Conservation (phyloP, 2,113 vertebrate species). For the Mesitornis unicolor region DNA sequence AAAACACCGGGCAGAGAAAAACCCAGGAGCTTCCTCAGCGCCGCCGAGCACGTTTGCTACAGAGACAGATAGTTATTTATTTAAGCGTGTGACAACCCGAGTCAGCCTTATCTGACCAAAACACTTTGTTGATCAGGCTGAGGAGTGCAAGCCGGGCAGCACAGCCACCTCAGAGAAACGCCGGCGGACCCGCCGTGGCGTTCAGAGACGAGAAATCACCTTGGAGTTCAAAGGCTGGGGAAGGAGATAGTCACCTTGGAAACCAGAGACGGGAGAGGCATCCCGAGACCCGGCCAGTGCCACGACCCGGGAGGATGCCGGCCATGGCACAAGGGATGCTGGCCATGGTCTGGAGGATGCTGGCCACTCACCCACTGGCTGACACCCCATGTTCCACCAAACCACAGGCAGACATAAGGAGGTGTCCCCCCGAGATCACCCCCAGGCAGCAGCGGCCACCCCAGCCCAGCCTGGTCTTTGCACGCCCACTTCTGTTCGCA, state of each 20-base stretch:
- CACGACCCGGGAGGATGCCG: neutral
- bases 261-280: too few species aligned
- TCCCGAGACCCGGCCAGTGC: too few species aligned
- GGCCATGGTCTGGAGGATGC: neutral
- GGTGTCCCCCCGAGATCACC: neutral
- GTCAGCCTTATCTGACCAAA: conserved; percentile 32
- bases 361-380: fast-evolving
- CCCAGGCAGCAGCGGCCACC: too few species aligned
- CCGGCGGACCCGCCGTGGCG: neutral
- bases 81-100: neutral
- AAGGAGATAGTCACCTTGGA: conserved; percentile 45
- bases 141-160: neutral
- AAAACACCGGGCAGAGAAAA: neutral
- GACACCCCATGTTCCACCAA: fast-evolving
- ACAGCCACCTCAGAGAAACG: neutral
- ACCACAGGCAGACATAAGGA: fast-evolving
- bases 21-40: neutral
- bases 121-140: neutral
- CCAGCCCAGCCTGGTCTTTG: too few species aligned
- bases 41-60: neutral
- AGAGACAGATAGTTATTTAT: neutral
- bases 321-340: neutral
- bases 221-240: neutral
- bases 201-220: neutral
- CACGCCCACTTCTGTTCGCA: too few species aligned